Conservation (phyloP, 2,113 vertebrate species). For the Myocastor coypus region DNA sequence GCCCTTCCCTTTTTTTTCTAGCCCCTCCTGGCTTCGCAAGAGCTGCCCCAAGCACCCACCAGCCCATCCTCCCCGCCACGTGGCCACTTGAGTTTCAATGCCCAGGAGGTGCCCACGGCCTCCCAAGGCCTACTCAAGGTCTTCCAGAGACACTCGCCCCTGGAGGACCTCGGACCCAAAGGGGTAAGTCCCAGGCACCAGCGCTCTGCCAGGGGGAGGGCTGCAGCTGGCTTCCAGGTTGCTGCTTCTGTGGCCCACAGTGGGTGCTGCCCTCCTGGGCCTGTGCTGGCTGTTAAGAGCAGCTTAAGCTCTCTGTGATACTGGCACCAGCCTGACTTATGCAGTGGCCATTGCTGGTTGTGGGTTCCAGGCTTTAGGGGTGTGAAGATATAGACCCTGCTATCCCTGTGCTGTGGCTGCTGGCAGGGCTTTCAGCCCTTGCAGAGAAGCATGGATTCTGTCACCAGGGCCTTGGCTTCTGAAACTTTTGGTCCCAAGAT, state of each 20-base stretch:
- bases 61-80: conserved; percentile 75
- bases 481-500: background rate
- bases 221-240: background rate
- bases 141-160: conserved; percentile 88
- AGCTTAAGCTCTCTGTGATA: background rate
- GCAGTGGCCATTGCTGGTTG: accelerated
- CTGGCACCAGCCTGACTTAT: background rate
- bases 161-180: conserved; percentile 92
- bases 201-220: background rate
- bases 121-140: conserved; percentile 94
- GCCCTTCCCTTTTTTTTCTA: conserved; percentile 51
- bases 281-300: background rate
- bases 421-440: background rate
- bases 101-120: conserved; percentile 91
- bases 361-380: background rate
- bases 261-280: background rate
- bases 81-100: conserved; percentile 81
- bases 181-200: conserved; percentile 85
- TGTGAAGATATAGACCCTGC: background rate
- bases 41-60: conserved; percentile 80
- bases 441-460: background rate
- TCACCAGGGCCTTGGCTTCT: background rate
- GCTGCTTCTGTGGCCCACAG: background rate
- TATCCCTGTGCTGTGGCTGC: background rate
- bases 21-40: conserved; percentile 56